Evolutionary conservation across 2,797 vertebrate genomes (phyloP), one percentile per base, ranked within the genome.

Genomic region (Eremophila alpestris): DNA sequence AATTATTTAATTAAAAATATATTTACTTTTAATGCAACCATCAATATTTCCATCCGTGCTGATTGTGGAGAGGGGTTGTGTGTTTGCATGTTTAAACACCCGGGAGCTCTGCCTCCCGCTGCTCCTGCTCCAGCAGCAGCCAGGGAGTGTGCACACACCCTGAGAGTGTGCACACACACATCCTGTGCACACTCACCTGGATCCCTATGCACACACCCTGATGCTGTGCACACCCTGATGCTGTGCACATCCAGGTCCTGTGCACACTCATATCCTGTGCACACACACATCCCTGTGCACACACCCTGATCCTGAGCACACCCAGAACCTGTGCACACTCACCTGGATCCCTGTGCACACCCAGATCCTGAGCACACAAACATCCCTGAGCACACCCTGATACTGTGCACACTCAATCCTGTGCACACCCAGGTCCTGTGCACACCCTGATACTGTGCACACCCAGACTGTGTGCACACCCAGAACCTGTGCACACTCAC

Each of bases 1-100:
- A 96, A 96, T 94, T 78, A 95, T 95, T 96, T 95, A 96, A 97
- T 97, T 96, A 96, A 96, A 97, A 97, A 92, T 93, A 93, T 96
- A 96, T 97, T 97, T 97, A 91, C 94, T 94, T 94, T 85, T 82
- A 96, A 93, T 90, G 91, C 91, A 90, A 46, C 90, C 94, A 87
- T 96, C 93, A 94, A 96, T 96, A 95, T 95, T 95, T 95, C 95
- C 81, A 84, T 89, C 90, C 56, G 4, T 38, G 71, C 90, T 91
- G 96, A 94, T 91, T 95, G 95, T 75, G 77, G 71, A 95, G 84
- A 94, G 92, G 85, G 74, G 83, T 60, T 90, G 56, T 58, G 90
- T 78, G 80, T 85, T 92, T 83, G 90, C 92, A 83, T 85, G 68
- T 62, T 89, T 68, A 83, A 95, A 68, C 84, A 80, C 60, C 81